phyloP scores from a whole-genome alignment of 2,797 vertebrate genomes.

The Danio tinwini region DNA sequence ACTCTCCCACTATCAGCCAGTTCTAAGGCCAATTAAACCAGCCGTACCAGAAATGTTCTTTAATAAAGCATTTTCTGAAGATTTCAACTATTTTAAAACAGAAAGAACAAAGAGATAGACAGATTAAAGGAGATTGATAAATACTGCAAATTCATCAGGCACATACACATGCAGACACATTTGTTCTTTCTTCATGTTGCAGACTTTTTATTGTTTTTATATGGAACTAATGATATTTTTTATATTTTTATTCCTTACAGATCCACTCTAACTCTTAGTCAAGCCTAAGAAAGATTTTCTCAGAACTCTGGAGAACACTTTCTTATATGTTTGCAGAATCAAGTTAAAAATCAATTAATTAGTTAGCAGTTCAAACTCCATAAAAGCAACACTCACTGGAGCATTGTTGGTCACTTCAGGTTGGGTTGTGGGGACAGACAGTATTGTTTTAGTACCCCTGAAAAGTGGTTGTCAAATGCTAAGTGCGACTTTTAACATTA shows the following conservation, averaged over 20 bases:
- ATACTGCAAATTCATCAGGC: slow-evolving; percentile 5
- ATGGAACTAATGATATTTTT: neutral
- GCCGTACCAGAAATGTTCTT: neutral
- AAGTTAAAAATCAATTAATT: too few species aligned
- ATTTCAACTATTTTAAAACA: slow-evolving; percentile 18
- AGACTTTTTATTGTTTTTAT: neutral
- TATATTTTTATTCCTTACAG: neutral
- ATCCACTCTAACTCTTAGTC: neutral
- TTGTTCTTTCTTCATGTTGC: neutral
- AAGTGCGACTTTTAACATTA: too few species aligned
- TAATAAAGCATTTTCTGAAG: slow-evolving; percentile 21
- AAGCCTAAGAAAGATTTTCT: neutral
- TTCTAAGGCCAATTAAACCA: slow-evolving; percentile 22
- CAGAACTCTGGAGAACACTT: neutral
- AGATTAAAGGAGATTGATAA: slow-evolving; percentile 20
- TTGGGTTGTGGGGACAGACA: too few species aligned
- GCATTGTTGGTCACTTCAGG: too few species aligned
- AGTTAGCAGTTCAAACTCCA: too few species aligned
- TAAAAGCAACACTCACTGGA: too few species aligned
- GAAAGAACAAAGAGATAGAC: neutral
- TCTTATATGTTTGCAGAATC: neutral
- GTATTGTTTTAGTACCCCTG: too few species aligned
- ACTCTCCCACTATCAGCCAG: neutral
- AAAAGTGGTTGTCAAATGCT: too few species aligned
- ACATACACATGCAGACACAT: neutral